phyloP scores from a whole-genome alignment of 2,888 invertebrate species.

The Thecophora atra region DNA sequence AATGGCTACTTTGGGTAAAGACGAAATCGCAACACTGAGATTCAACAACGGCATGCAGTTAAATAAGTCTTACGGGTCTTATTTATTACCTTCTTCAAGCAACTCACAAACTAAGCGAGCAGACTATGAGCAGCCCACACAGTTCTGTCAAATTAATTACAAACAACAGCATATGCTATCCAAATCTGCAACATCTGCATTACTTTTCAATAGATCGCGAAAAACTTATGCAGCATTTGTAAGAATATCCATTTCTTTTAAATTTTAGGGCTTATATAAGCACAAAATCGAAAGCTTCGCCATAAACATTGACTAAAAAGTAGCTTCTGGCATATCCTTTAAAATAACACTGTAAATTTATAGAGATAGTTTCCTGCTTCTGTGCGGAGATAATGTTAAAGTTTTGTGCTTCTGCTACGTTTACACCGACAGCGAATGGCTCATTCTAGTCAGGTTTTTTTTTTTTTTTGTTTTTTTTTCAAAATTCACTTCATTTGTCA shows the following conservation, averaged over 20 bases:
- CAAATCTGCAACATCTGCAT: slow-evolving; percentile 66
- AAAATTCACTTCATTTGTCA: no score
- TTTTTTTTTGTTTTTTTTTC: no score
- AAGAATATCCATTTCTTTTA: slow-evolving; percentile 53
- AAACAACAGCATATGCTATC: slow-evolving; percentile 49
- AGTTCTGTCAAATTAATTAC: slow-evolving; percentile 40
- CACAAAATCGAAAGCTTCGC: not conserved
- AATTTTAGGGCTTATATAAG: not conserved
- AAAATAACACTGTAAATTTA: slow-evolving; percentile 31
- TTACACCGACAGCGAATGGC: no score
- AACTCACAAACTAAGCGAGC: slow-evolving; percentile 48
- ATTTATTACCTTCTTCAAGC: slow-evolving; percentile 56
- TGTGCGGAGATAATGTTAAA: not conserved
- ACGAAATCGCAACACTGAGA: slow-evolving; percentile 38
- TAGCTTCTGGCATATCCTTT: not conserved
- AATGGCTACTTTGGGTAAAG: slow-evolving; percentile 47
- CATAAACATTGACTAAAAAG: not conserved
- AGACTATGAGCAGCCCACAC: slow-evolving; percentile 48
- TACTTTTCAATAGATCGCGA: slow-evolving; percentile 68
- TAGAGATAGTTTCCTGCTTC: not conserved
- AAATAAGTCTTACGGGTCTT: slow-evolving; percentile 49
- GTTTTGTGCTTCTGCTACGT: no score
- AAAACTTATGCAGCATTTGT: slow-evolving; percentile 66
- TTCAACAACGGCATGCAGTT: not conserved
- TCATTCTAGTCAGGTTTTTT: no score